phyloP scores from a whole-genome alignment of 2,888 invertebrate genomes.

The Zonitis immaculata region DNA sequence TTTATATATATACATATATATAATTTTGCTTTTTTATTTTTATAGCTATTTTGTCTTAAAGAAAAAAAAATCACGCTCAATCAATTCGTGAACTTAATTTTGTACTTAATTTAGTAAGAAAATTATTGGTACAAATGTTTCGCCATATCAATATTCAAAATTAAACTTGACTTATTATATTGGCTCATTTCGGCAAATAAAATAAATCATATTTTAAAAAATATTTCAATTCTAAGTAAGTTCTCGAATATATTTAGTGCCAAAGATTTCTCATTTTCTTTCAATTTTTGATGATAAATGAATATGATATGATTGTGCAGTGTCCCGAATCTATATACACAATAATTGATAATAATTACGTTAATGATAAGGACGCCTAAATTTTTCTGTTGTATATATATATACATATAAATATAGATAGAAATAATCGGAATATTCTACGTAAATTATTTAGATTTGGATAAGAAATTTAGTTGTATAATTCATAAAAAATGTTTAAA shows the following conservation, averaged over 20 bases:
- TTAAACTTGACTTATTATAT: no score
- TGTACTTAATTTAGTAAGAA: neutral
- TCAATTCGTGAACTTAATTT: neutral
- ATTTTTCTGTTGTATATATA: neutral
- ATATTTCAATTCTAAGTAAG: neutral
- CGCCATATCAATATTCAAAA: neutral
- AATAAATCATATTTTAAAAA: no score
- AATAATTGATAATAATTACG: neutral
- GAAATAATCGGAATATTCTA: neutral
- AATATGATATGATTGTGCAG: neutral
- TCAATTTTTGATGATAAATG: no score
- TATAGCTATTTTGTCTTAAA: neutral
- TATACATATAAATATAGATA: no score
- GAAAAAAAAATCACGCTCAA: neutral
- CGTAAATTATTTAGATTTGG: constrained; percentile 3
- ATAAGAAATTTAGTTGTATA: neutral
- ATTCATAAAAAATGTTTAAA: neutral
- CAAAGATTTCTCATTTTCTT: constrained; percentile 3
- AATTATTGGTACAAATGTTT: neutral
- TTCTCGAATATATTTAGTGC: constrained; percentile 5
- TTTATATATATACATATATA: no score
- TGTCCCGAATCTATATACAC: constrained; percentile 1
- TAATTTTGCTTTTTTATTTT: neutral
- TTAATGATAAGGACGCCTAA: neutral
- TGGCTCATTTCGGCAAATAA: neutral